Evolutionary conservation across 2,797 vertebrate genomes (phyloP).

Genomic region (Chelidonichthys spinosus): DNA sequence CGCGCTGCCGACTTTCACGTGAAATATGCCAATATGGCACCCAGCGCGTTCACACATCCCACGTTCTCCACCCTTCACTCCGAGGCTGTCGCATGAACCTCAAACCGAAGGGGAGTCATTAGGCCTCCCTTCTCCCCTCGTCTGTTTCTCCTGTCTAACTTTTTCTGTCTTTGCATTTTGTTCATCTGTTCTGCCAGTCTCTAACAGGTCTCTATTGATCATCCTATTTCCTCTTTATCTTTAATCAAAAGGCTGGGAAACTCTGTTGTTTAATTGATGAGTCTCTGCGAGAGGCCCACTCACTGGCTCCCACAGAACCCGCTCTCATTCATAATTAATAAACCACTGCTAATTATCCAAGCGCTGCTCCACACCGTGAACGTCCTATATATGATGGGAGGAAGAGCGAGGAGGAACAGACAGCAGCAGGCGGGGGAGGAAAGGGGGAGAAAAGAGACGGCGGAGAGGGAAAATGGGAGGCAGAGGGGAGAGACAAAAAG

Average conservation of each 20-base stretch:
- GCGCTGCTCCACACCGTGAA: slow-evolving; percentile 51
- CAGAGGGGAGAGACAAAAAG: slow-evolving; percentile 35
- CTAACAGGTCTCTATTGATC: slow-evolving; percentile 84
- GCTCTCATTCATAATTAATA: slow-evolving; percentile 86
- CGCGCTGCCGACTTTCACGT: slow-evolving; percentile 54
- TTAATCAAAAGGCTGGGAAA: slow-evolving; percentile 87
- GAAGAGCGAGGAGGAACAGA: slow-evolving; percentile 27
- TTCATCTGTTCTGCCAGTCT: slow-evolving; percentile 65
- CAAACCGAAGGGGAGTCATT: slow-evolving; percentile 15
- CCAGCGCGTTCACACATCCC: slow-evolving; percentile 15
- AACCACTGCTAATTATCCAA: slow-evolving; percentile 82
- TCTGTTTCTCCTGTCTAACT: slow-evolving; percentile 16
- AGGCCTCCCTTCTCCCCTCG: slow-evolving; percentile 24
- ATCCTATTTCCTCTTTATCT: slow-evolving; percentile 86
- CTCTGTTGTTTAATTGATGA: slow-evolving; percentile 89
- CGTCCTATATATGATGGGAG: slow-evolving; percentile 62
- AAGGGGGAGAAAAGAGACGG: slow-evolving; percentile 17
- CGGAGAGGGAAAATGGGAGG: slow-evolving; percentile 33
- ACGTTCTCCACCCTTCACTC: slow-evolving; percentile 23
- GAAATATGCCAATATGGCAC: slow-evolving; percentile 16
- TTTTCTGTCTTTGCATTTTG: slow-evolving; percentile 47
- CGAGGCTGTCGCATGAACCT: slow-evolving; percentile 33
- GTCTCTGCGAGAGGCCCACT: slow-evolving; percentile 77
- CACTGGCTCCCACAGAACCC: slow-evolving; percentile 80
- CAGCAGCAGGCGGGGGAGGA: slow-evolving; percentile 16